Conservation (phyloP, 2,797 vertebrate species). For the Sebastes cheni region DNA sequence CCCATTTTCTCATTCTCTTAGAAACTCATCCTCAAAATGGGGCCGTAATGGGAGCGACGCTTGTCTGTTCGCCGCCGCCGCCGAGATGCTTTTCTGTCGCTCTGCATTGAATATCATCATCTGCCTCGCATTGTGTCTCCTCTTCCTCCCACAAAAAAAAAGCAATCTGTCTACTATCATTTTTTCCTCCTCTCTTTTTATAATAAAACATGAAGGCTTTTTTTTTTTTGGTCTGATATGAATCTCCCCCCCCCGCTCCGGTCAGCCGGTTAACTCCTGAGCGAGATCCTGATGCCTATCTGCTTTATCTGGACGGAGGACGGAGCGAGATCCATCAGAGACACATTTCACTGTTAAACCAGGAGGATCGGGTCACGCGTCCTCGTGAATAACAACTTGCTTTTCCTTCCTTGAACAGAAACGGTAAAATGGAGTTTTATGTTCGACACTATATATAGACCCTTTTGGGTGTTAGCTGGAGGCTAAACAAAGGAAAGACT, state of each 20-base stretch:
- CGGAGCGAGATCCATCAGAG: conserved; percentile 59
- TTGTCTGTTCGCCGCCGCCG: conserved; percentile 34
- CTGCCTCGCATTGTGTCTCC: conserved; percentile 49
- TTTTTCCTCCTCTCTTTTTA: conserved; percentile 38
- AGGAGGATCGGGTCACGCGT: conserved; percentile 55
- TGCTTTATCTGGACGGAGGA: conserved; percentile 61
- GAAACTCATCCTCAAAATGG: conserved; percentile 62
- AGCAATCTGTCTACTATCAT: conserved; percentile 68
- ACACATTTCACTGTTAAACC: conserved; percentile 59
- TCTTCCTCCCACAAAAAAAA: conserved; percentile 38
- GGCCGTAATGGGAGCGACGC: conserved; percentile 54
- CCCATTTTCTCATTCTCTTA: conserved; percentile 64
- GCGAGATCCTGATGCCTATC: conserved; percentile 62
- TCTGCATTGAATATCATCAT: conserved; percentile 55
- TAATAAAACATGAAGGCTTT: conserved; percentile 62
- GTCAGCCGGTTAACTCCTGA: conserved; percentile 54
- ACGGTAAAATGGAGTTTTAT: not conserved
- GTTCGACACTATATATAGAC: not conserved
- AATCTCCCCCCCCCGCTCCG: conserved; percentile 18
- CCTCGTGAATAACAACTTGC: conserved; percentile 76
- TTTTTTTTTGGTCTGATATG: conserved; percentile 46
- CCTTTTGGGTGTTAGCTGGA: too few relatives aligned
- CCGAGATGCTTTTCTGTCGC: conserved; percentile 43
- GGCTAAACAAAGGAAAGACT: too few relatives aligned
- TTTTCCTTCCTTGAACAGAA: not conserved